Evolutionary conservation across 2,113 vertebrate species (phyloP).

Genomic region (Eurystomus gularis): DNA sequence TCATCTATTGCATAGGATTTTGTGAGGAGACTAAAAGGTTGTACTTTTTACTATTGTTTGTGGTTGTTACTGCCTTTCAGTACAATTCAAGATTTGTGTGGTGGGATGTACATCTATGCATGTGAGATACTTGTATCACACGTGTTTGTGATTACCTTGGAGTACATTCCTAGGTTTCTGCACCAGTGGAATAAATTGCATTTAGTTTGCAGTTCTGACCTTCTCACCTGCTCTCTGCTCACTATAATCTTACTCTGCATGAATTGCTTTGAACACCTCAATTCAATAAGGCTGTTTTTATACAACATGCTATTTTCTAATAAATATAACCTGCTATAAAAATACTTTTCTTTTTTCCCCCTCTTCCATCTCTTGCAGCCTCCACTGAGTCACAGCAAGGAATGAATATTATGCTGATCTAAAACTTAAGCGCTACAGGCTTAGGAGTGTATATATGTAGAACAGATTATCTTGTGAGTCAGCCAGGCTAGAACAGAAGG

Average conservation of each 20-base stretch:
- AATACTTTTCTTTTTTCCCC: not conserved
- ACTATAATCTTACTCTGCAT: slow-evolving; percentile 58
- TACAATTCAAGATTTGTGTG: not conserved
- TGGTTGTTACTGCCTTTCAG: not conserved
- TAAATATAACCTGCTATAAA: slow-evolving; percentile 60
- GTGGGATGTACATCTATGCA: not conserved
- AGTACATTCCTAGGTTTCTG: slow-evolving; percentile 37
- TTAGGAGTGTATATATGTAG: slow-evolving; percentile 30
- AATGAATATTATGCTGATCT: slow-evolving; percentile 43
- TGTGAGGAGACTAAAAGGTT: not conserved
- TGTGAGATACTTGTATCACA: slow-evolving; percentile 1
- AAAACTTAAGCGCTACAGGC: slow-evolving; percentile 14
- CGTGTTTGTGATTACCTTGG: slow-evolving; percentile 35
- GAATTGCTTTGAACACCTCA: slow-evolving; percentile 61
- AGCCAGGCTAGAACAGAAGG: slow-evolving; percentile 5
- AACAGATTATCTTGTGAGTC: slow-evolving; percentile 51
- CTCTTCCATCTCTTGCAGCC: not conserved
- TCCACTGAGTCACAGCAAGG: slow-evolving; percentile 60
- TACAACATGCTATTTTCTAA: slow-evolving; percentile 62
- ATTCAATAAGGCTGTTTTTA: slow-evolving; percentile 55
- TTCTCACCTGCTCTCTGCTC: slow-evolving; percentile 61
- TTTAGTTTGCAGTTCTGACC: slow-evolving; percentile 60
- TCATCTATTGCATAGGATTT: not conserved
- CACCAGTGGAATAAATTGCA: slow-evolving; percentile 47
- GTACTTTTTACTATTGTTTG: not conserved